These are phyloP conservation scores for Meles meles DNA, from an alignment of 2,113 vertebrate species.

Conservation along the genomic window DNA sequence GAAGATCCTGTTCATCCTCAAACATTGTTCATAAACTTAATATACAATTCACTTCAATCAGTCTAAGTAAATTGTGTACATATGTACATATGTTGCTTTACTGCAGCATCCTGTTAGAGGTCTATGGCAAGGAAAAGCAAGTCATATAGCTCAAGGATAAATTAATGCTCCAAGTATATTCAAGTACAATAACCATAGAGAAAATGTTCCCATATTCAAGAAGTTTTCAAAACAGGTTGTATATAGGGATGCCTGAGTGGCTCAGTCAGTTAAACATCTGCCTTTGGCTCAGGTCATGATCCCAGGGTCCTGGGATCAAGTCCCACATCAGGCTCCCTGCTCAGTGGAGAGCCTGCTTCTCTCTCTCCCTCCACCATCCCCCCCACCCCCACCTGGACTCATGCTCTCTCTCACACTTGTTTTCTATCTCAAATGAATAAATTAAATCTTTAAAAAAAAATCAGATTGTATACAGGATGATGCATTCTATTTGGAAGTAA, in stretches of 20 bases:
- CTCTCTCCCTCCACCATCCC: no score
- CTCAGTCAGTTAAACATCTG: not conserved
- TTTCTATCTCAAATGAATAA: no score
- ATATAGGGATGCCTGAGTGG: not conserved
- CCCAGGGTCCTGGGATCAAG: not conserved
- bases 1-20: not conserved
- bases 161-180: not conserved
- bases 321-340: no score
- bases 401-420: no score
- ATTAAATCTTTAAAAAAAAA: not conserved
- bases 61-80: not conserved
- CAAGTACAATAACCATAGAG: not conserved
- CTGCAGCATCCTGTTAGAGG: not conserved
- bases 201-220: not conserved
- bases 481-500: not conserved
- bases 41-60: not conserved
- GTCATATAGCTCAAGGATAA: not conserved
- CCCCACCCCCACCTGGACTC: rapidly evolving
- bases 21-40: not conserved
- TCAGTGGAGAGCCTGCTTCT: no score
- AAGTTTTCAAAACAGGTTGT: not conserved
- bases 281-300: not conserved
- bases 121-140: not conserved
- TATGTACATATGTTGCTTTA: not conserved
- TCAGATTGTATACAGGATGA: not conserved